A percentile compares a stretch with the other conserved stretches of the same genome.
Conservation (phyloP, 2,113 vertebrate genomes). For the Ariopsis seemanni region DNA sequence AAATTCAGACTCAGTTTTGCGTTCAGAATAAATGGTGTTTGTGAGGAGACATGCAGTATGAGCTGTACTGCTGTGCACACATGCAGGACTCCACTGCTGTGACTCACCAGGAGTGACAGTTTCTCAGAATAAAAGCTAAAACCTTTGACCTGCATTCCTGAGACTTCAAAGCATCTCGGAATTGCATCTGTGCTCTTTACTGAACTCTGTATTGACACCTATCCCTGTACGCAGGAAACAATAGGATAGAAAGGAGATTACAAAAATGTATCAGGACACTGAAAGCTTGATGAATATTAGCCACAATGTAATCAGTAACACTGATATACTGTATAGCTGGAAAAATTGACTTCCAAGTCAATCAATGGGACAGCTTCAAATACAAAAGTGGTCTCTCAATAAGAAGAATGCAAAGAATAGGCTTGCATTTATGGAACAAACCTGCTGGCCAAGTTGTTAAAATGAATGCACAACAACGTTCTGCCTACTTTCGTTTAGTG, state of each 20-base stretch:
- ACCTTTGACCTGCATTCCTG: slow-evolving; percentile 6
- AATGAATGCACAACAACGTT: background rate
- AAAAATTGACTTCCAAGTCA: background rate
- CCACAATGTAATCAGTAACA: background rate
- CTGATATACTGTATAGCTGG: background rate
- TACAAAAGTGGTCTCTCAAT: background rate
- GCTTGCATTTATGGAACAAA: background rate
- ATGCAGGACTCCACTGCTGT: background rate
- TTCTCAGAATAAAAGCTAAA: background rate
- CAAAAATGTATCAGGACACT: background rate
- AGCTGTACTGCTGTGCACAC: background rate
- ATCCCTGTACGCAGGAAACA: background rate
- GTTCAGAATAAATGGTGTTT: background rate
- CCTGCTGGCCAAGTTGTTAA: background rate
- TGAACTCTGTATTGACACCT: background rate
- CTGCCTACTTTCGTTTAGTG: background rate
- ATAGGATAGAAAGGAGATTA: background rate
- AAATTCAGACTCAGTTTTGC: background rate
- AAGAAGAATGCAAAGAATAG: background rate
- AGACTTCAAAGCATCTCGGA: background rate
- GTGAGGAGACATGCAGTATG: background rate
- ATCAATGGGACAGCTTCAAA: background rate
- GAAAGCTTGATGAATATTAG: background rate
- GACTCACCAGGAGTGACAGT: background rate
- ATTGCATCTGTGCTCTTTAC: background rate